A percentile compares a stretch with the other conserved stretches of the same genome.
Evolutionary conservation across 1,140 invertebrate genomes (phyloP).

Genomic region (Ruditapes philippinarum): DNA sequence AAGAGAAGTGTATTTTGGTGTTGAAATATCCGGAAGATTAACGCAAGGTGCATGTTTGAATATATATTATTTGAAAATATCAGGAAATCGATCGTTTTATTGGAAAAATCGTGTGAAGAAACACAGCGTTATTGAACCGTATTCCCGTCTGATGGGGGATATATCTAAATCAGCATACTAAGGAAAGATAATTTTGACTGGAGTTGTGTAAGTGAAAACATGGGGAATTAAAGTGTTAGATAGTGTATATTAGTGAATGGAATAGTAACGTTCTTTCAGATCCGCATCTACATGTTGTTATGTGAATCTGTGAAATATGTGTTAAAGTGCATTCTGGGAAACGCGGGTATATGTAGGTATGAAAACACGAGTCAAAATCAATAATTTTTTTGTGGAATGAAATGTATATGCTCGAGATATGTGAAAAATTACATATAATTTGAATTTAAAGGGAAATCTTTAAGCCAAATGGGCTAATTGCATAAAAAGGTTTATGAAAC

Average conservation of each 20-base stretch:
- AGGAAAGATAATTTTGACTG: background rate
- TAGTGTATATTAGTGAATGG: no score
- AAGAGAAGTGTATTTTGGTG: background rate
- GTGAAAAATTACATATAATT: no score
- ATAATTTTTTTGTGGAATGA: background rate
- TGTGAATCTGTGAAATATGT: no score
- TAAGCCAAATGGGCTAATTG: no score
- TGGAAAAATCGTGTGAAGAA: background rate
- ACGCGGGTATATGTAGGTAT: background rate
- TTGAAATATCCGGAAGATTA: background rate
- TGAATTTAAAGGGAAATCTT: no score
- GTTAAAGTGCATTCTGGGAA: background rate
- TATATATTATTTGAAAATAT: constrained; percentile 16
- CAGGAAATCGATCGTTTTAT: constrained; percentile 33
- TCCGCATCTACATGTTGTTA: no score
- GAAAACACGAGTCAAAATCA: background rate
- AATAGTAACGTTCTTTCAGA: no score
- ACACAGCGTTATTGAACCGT: background rate
- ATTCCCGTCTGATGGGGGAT: background rate
- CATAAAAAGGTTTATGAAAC: no score
- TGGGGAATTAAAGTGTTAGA: no score
- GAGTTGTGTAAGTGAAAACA: background rate
- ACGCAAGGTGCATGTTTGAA: background rate
- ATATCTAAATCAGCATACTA: background rate
- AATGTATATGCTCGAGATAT: no score